Conservation (phyloP, 1,140 invertebrate species). For the Tetramorium alpestre region DNA sequence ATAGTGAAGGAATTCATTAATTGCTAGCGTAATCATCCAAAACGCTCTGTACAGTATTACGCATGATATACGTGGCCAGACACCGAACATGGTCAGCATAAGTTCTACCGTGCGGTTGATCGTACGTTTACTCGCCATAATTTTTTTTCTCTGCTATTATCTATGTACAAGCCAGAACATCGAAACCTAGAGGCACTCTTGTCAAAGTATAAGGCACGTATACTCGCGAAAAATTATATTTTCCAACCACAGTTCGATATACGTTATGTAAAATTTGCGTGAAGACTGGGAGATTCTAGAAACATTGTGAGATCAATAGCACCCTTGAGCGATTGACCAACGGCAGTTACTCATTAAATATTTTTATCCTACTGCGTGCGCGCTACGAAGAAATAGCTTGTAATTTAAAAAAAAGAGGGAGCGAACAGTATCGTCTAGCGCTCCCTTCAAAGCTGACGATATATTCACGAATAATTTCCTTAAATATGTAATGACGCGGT, state of each 20-base stretch:
- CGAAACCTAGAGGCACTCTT: not conserved
- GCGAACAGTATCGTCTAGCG: not conserved
- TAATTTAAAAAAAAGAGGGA: not conserved
- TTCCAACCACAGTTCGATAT: not conserved
- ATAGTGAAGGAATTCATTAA: conserved; percentile 26
- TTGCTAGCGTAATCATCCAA: conserved; percentile 44
- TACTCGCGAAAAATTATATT: not conserved
- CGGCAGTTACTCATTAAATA: conserved; percentile 22
- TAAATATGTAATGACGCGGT: conserved; percentile 14
- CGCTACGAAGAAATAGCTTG: not conserved
- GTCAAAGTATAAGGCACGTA: not conserved
- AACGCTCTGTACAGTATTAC: conserved; percentile 24
- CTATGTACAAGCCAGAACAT: not conserved
- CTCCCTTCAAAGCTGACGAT: not conserved
- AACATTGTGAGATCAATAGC: not conserved
- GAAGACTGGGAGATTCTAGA: not conserved
- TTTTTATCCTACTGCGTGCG: not conserved
- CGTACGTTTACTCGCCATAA: conserved; percentile 20
- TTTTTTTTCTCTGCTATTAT: not conserved
- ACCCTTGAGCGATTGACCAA: not conserved
- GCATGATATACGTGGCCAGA: conserved; percentile 47
- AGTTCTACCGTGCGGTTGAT: conserved; percentile 47
- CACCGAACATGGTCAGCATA: conserved; percentile 36
- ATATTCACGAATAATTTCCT: conserved; percentile 9
- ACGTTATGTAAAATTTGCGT: not conserved